phyloP scores from a whole-genome alignment of 2,888 invertebrate species.

The Calameuta idolon region DNA sequence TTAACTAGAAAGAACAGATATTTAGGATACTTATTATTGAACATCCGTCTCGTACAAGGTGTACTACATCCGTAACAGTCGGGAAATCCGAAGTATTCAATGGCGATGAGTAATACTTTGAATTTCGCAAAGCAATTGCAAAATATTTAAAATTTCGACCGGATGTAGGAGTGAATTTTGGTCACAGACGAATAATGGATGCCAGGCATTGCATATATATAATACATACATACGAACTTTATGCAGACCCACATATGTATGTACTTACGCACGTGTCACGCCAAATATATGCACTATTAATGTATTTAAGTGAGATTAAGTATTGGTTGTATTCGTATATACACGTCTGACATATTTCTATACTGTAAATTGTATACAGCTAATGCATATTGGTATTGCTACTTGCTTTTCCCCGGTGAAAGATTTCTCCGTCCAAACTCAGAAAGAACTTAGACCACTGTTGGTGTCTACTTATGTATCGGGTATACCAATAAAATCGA shows the following conservation, averaged over 20 bases:
- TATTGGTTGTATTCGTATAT: not conserved
- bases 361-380: not conserved
- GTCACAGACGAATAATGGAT: not conserved
- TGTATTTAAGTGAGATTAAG: not conserved
- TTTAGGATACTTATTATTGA: not conserved
- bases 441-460: slow-evolving; percentile 18
- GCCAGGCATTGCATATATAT: not conserved
- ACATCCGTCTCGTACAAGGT: not conserved
- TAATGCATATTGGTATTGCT: not conserved
- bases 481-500: slow-evolving; percentile 10
- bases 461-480: slow-evolving; percentile 22
- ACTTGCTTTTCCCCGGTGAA: slow-evolving; percentile 31
- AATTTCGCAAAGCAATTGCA: not conserved
- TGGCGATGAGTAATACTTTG: not conserved
- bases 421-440: slow-evolving; percentile 39
- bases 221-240: not conserved
- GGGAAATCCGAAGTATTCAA: not conserved
- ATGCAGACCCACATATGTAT: not conserved
- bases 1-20: not conserved
- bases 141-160: not conserved
- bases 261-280: not conserved
- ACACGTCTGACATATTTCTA: not conserved
- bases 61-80: not conserved
- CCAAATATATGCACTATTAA: not conserved
- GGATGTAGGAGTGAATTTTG: not conserved